A percentile compares a stretch with the other conserved stretches of the same genome.
These are phyloP conservation scores for Trichogramma evanescens DNA, from an alignment of 2,888 invertebrate species.

Conservation along the genomic window DNA sequence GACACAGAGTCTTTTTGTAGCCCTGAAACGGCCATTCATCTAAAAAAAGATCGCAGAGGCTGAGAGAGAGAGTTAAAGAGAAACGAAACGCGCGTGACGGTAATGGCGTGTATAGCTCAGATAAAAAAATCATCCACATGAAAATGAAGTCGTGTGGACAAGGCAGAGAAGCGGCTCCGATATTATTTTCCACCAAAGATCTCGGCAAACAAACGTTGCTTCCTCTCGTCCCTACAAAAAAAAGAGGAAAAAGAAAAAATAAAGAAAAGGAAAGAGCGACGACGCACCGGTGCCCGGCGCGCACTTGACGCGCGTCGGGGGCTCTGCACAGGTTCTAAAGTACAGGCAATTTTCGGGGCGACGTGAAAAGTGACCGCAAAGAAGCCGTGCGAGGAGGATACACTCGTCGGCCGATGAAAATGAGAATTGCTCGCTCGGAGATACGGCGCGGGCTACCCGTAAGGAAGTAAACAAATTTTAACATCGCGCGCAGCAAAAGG, in stretches of 20 bases:
- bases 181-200: no score
- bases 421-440: no score
- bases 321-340: no score
- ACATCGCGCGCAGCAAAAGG: no score
- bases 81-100: neutral
- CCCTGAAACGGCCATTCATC: slow-evolving; percentile 14
- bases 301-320: neutral
- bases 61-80: no score
- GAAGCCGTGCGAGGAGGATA: neutral
- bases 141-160: slow-evolving; percentile 18
- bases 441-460: no score
- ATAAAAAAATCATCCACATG: slow-evolving; percentile 23
- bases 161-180: no score
- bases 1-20: slow-evolving; percentile 2
- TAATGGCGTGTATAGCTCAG: slow-evolving; percentile 20
- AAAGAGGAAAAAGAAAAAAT: no score
- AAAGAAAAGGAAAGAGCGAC: neutral
- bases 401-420: no score
- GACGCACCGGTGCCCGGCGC: neutral
- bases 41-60: slow-evolving; percentile 11
- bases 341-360: neutral
- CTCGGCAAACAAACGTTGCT: no score
- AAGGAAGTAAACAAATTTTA: no score
- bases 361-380: slow-evolving; percentile 13
- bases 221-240: no score